Evolutionary conservation across 2,113 vertebrate species (phyloP).

Genomic region (Anhinga anhinga): DNA sequence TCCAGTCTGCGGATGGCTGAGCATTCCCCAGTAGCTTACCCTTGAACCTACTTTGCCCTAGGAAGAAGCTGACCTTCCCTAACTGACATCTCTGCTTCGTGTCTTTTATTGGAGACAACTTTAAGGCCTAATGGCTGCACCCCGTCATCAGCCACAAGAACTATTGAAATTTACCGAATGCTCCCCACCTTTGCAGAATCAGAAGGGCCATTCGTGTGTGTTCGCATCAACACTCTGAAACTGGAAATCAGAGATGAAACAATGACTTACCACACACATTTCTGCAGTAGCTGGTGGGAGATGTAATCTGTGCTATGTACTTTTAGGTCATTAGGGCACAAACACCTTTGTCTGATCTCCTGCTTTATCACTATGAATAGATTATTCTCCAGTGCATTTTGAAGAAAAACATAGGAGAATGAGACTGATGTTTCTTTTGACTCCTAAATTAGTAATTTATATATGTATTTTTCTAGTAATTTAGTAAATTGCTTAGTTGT

Average conservation of each 20-base stretch:
- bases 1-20: background rate
- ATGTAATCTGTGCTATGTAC: background rate
- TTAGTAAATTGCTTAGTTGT: background rate
- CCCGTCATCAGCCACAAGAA: background rate
- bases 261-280: background rate
- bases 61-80: background rate
- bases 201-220: rapidly evolving
- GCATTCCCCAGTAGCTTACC: background rate
- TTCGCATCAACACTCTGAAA: background rate
- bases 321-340: background rate
- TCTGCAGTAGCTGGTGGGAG: background rate
- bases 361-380: background rate
- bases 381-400: background rate
- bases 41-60: background rate
- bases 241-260: background rate
- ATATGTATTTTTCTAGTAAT: background rate
- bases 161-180: rapidly evolving
- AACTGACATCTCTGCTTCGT: background rate
- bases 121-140: background rate
- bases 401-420: background rate
- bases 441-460: background rate
- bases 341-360: background rate
- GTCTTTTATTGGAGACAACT: background rate
- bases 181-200: background rate
- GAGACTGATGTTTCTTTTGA: background rate